A percentile compares a stretch with the other conserved stretches of the same genome.
These are phyloP conservation scores for Dendrolimus houi DNA, from an alignment of 2,888 invertebrate species.

Conservation along the genomic window DNA sequence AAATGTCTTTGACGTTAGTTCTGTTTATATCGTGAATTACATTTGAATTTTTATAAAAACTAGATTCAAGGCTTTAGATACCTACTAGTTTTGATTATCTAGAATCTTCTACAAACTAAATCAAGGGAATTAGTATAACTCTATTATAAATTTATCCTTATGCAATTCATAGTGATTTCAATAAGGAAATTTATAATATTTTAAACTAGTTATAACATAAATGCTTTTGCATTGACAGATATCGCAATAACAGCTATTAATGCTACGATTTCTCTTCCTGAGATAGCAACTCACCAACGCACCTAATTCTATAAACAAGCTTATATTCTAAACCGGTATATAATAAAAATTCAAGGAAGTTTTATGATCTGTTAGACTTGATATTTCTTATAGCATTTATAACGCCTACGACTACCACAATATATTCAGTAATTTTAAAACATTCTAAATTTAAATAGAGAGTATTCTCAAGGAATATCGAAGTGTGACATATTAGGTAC, in stretches of 20 bases:
- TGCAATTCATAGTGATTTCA: no score
- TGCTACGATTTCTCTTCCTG: slow-evolving; percentile 25
- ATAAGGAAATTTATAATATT: no score
- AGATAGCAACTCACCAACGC: background rate
- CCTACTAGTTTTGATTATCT: no score
- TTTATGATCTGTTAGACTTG: background rate
- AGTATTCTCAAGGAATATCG: background rate
- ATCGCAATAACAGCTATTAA: background rate
- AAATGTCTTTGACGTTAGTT: no score
- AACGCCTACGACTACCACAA: background rate
- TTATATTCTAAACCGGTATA: background rate
- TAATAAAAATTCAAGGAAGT: background rate
- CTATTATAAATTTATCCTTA: no score
- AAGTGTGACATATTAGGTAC: background rate
- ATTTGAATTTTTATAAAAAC: no score
- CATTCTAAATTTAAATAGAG: background rate
- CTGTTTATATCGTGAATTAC: no score
- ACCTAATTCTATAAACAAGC: background rate
- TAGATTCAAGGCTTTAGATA: no score
- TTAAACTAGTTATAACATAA: no score
- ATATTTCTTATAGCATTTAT: background rate
- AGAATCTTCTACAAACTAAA: no score
- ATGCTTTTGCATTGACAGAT: no score
- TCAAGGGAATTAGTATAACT: no score
- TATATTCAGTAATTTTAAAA: background rate